These are phyloP conservation scores for Embidobia sp. DNA, from an alignment of 2,888 invertebrate species.

Conservation along the genomic window DNA sequence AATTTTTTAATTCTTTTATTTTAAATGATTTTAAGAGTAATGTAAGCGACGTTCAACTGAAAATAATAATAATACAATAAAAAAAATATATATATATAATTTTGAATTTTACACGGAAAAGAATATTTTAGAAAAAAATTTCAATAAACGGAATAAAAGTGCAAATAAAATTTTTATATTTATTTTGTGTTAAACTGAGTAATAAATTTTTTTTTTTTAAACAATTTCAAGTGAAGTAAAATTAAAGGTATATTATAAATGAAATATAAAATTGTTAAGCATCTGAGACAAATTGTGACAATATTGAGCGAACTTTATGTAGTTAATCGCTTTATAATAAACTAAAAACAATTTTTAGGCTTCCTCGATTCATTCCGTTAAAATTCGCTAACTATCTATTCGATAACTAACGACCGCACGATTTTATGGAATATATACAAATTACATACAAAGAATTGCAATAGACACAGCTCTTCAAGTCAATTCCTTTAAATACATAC, in stretches of 20 bases:
- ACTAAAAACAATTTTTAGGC: slow-evolving; percentile 14
- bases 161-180: no score
- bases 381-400: not conserved
- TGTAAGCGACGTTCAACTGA: no score
- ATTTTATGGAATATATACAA: slow-evolving; percentile 17
- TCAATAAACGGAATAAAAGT: no score
- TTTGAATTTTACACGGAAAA: no score
- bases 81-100: no score
- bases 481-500: not conserved
- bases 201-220: no score
- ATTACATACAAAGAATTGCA: not conserved
- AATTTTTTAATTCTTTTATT: not conserved
- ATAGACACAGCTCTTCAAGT: no score
- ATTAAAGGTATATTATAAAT: not conserved
- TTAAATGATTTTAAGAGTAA: no score
- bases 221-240: no score
- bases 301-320: slow-evolving; percentile 18
- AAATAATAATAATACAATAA: no score
- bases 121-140: no score
- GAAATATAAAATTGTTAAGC: not conserved
- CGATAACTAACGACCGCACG: not conserved
- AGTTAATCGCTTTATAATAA: slow-evolving; percentile 7
- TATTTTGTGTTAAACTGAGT: no score
- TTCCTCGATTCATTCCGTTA: slow-evolving; percentile 2
- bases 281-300: not conserved